These are phyloP conservation scores for Falco rusticolus DNA, from an alignment of 2,797 vertebrate genomes.

Conservation along the genomic window DNA sequence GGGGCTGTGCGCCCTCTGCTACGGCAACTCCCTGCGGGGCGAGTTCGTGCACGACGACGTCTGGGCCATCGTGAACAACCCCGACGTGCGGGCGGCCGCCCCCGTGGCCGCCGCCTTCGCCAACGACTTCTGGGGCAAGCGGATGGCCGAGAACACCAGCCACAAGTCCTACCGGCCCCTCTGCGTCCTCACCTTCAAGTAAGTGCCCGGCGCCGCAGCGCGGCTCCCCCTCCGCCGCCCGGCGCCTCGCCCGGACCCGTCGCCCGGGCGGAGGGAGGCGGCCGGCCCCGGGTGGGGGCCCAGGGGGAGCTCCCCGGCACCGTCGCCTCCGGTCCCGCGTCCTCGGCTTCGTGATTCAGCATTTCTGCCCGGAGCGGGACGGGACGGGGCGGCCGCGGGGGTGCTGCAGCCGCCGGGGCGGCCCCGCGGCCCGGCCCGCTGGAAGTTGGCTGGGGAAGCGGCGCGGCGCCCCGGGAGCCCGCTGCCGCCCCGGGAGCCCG, in stretches of 20 bases:
- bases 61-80: slow-evolving; percentile 95
- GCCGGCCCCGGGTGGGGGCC: neutral
- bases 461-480: neutral
- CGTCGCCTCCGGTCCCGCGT: neutral
- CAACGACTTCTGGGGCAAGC: slow-evolving; percentile 97
- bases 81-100: slow-evolving; percentile 86
- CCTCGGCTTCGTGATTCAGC: slow-evolving; percentile 67
- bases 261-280: neutral
- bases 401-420: neutral
- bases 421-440: neutral
- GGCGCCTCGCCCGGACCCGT: neutral
- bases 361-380: neutral
- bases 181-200: slow-evolving; percentile 95
- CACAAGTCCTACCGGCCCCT: slow-evolving; percentile 98
- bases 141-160: slow-evolving; percentile 93
- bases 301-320: no score
- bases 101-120: slow-evolving; percentile 83
- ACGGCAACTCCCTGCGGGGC: slow-evolving; percentile 87
- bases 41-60: slow-evolving; percentile 98
- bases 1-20: slow-evolving; percentile 85
- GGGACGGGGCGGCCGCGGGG: neutral
- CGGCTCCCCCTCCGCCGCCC: neutral
- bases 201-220: slow-evolving; percentile 63
- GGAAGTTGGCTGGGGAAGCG: neutral
- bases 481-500: neutral